Conservation (phyloP, 2,797 vertebrate genomes). For the Loris lydekkerianus region DNA sequence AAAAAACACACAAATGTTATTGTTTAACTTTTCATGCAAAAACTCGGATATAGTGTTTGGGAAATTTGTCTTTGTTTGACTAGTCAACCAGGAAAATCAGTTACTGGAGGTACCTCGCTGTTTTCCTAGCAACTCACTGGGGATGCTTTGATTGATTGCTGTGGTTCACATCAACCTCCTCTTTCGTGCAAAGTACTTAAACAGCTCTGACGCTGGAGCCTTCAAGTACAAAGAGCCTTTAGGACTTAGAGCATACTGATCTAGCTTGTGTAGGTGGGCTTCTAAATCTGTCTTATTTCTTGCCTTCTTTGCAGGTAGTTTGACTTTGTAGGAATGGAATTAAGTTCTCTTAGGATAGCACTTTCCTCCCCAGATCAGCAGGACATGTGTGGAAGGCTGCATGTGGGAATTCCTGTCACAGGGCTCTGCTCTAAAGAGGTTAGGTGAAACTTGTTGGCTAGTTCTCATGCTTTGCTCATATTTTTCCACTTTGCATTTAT, state of each 20-base stretch:
- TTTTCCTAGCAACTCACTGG: conserved; percentile 78
- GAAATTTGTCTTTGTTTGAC: conserved; percentile 77
- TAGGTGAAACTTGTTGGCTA: conserved; percentile 60
- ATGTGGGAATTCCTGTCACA: conserved; percentile 13
- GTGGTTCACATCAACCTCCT: conserved; percentile 68
- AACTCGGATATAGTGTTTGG: conserved; percentile 71
- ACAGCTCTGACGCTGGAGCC: conserved; percentile 38
- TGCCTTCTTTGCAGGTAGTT: conserved; percentile 78
- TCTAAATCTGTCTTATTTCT: background rate
- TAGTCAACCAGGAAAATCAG: conserved; percentile 71
- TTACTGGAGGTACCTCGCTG: conserved; percentile 60
- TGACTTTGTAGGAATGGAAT: conserved; percentile 70
- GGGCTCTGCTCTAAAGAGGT: conserved; percentile 9
- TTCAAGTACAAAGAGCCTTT: conserved; percentile 38
- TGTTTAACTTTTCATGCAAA: conserved; percentile 81
- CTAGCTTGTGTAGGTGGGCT: conserved; percentile 4
- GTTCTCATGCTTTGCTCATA: background rate
- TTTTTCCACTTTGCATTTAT: background rate
- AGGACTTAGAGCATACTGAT: conserved; percentile 18
- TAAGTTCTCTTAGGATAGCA: conserved; percentile 64
- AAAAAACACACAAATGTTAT: conserved; percentile 69
- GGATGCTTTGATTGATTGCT: conserved; percentile 77
- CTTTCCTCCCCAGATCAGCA: background rate
- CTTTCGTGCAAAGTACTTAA: conserved; percentile 63
- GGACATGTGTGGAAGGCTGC: background rate